Base-by-base conservation (phyloP, 1,140 invertebrate species). In the Apis florea region DNA sequence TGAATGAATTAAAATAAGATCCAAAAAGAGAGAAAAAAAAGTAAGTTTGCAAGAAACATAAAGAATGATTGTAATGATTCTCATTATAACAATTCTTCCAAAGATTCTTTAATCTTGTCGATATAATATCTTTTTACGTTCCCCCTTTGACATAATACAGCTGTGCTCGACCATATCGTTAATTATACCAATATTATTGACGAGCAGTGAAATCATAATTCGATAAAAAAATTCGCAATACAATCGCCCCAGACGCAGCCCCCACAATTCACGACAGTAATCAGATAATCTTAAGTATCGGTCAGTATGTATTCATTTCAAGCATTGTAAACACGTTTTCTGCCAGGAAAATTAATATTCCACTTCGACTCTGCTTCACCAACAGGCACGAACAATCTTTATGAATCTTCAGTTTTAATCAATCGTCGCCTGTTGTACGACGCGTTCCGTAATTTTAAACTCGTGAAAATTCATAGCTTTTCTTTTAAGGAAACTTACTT, bases 261-360 rank as follows among this genome's bases (percentile, higher is more conserved):
- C 31, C 67, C 71, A 21, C 21, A 26, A 51, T 81, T 56, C 63
- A 53, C 61, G 15, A 51, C 12, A 5, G 13, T 47, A 53, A 58
- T 40, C 51, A 54, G 53, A 21, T 47, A 51, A 75, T 59, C 53
- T 15, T 8, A n/a, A 66, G 24, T 75, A 80, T 74, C 71, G 58
- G 40, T 21, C 51, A 40, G 1, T 13, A 5, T 54, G 53, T 74
- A 24, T 26, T 56, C 61, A 17, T 51, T 71, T 40, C 63, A n/a
- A 1, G 6, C 13, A 67, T n/a, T 8, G 79, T 49, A 75, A 81
- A 75, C 79, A 75, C 47, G 24, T 19, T 40, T 40, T 51, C 59
- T 10, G 19, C 26, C 26, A 17, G n/a, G 6, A 17, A 80, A 66
- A 80, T 73, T 80, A 80, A 74, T 74, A 80, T 80, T 67, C 70